Evolutionary conservation across 2,113 vertebrate genomes (phyloP).

Genomic region (Mungos mungo): DNA sequence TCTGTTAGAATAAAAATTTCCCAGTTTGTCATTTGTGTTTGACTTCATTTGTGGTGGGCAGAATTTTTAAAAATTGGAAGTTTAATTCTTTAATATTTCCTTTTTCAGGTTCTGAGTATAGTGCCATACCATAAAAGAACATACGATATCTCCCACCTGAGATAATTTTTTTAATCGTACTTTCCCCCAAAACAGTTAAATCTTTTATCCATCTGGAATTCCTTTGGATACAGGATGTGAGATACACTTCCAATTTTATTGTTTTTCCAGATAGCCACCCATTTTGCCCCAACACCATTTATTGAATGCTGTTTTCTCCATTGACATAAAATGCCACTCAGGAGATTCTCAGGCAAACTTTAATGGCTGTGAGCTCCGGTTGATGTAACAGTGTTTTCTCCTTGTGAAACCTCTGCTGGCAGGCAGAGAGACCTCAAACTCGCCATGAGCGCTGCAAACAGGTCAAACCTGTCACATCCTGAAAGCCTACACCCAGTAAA

Average conservation of each 20-base stretch:
- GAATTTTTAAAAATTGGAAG: background rate
- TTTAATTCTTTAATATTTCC: background rate
- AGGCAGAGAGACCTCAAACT: background rate
- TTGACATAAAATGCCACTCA: background rate
- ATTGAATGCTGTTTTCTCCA: background rate
- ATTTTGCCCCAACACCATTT: background rate
- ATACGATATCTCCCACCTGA: background rate
- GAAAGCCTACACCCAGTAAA: constrained; percentile 39
- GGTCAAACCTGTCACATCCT: background rate
- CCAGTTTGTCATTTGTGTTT: background rate
- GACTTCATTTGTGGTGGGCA: background rate
- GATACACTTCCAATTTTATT: background rate
- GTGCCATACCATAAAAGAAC: background rate
- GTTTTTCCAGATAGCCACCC: background rate
- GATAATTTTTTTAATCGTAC: background rate
- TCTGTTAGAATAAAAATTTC: background rate
- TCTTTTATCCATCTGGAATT: constrained; percentile 2
- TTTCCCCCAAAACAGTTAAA: background rate
- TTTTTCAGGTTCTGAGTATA: background rate
- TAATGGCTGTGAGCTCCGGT: background rate
- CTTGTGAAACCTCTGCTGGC: constrained; percentile 21
- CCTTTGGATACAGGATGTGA: background rate
- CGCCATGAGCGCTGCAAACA: background rate
- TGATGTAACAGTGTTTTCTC: background rate
- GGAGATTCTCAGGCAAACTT: background rate